Evolutionary conservation across 2,113 vertebrate species (phyloP).

Genomic region (Pelecanoides urinatrix): DNA sequence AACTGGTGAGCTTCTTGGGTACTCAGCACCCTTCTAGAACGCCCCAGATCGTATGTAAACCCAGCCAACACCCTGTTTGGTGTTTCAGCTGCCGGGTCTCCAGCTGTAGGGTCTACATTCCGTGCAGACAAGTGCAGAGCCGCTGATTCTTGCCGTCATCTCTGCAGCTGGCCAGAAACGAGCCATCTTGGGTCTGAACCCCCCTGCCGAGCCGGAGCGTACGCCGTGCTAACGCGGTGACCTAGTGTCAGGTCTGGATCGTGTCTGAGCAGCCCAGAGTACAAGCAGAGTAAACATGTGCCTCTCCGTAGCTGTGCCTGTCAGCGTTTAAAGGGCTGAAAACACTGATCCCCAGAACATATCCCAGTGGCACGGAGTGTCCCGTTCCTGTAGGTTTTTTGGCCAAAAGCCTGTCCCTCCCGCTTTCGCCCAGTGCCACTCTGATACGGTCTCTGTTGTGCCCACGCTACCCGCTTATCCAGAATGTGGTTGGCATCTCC

Average conservation of each 20-base stretch:
- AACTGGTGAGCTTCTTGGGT: not conserved
- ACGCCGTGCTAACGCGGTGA: rapidly evolving
- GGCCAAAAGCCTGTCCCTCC: not conserved
- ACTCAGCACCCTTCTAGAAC: not conserved
- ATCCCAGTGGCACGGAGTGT: rapidly evolving
- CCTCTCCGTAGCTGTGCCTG: not conserved
- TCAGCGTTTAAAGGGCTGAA: not conserved
- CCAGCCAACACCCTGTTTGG: not conserved
- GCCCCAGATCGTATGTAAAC: not conserved
- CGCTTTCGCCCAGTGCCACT: rapidly evolving
- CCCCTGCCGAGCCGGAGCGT: rapidly evolving
- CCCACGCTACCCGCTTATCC: rapidly evolving
- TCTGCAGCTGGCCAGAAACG: not conserved
- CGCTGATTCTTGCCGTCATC: rapidly evolving
- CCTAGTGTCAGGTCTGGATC: not conserved
- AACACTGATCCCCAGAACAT: not conserved
- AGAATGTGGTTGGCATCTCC: rapidly evolving
- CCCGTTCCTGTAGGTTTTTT: not conserved
- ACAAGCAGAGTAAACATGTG: rapidly evolving
- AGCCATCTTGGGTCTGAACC: not conserved
- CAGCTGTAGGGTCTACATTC: not conserved
- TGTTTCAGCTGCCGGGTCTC: not conserved
- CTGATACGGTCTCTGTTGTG: not conserved
- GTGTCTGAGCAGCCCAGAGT: not conserved
- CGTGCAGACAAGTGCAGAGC: not conserved